Conservation (phyloP, 2,888 invertebrate genomes). For the Cryptus viduatorius region DNA sequence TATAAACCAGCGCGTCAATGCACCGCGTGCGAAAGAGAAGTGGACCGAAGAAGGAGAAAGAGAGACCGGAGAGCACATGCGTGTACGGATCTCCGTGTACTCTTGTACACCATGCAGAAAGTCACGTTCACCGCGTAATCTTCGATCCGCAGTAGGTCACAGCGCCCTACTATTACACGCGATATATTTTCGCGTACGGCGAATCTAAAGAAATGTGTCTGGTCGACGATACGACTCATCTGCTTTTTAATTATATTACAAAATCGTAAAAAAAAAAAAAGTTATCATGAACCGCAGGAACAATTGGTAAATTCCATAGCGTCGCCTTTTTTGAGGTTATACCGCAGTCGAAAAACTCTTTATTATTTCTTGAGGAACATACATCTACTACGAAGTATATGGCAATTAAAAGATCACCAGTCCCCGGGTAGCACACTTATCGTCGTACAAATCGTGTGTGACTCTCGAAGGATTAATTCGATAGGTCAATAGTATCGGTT, state of each 20-base stretch:
- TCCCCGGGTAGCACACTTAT: not conserved
- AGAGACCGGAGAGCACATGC: conserved; percentile 57
- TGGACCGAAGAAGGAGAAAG: conserved; percentile 35
- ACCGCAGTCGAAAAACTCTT: not conserved
- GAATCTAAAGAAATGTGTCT: not conserved
- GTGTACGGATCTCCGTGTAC: conserved; percentile 30
- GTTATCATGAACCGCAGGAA: not conserved
- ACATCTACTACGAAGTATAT: not conserved
- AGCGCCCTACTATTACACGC: conserved; percentile 56
- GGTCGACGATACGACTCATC: not conserved
- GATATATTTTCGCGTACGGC: conserved; percentile 16
- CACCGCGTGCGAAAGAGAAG: conserved; percentile 42
- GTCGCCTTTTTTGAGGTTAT: not conserved
- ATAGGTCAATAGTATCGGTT: conserved; percentile 12
- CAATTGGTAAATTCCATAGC: not conserved
- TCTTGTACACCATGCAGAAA: conserved; percentile 70
- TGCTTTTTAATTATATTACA: not conserved
- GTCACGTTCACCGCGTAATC: conserved; percentile 77
- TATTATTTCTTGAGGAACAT: not conserved
- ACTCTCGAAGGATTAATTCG: conserved; percentile 13
- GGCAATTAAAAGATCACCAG: conserved; percentile 4
- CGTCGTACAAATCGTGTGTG: not conserved
- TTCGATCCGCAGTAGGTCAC: conserved; percentile 72
- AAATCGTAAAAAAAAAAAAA: not conserved
- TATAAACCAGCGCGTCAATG: conserved; percentile 49